phyloP scores from a whole-genome alignment of 1,140 invertebrate genomes.

The Meloidogyne exigua region DNA sequence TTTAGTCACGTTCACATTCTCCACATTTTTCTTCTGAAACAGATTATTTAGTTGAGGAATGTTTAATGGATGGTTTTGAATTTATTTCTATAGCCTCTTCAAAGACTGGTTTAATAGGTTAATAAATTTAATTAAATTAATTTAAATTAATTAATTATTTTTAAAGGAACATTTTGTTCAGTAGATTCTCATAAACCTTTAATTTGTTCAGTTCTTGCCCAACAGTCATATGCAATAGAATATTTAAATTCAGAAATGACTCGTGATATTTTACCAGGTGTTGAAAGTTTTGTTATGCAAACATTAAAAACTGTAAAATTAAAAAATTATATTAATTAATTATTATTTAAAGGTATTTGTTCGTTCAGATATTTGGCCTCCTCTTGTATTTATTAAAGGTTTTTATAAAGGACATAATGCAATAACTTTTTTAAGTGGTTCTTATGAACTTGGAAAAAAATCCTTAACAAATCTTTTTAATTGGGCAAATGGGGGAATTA shows the following conservation, averaged over 20 bases:
- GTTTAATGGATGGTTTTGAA: slow-evolving; percentile 45
- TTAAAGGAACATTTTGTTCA: slow-evolving; percentile 45
- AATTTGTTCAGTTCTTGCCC: slow-evolving; percentile 37
- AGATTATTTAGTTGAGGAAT: slow-evolving; percentile 49
- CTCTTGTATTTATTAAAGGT: slow-evolving; percentile 44
- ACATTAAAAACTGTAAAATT: slow-evolving; percentile 32
- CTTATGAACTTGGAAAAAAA: slow-evolving; percentile 38
- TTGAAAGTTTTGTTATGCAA: slow-evolving; percentile 49
- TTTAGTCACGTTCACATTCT: slow-evolving; percentile 30
- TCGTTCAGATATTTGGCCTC: not conserved
- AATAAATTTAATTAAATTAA: no score
- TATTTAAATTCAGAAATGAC: slow-evolving; percentile 49
- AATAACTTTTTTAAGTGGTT: slow-evolving; percentile 48
- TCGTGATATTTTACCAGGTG: slow-evolving; percentile 39
- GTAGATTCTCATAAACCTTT: slow-evolving; percentile 39
- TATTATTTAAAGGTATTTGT: not conserved
- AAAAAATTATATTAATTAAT: not conserved
- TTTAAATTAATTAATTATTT: not conserved
- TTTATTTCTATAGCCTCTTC: slow-evolving; percentile 45
- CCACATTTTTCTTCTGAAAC: slow-evolving; percentile 33
- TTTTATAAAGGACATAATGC: slow-evolving; percentile 48
- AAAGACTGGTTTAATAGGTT: slow-evolving; percentile 45
- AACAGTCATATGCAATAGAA: slow-evolving; percentile 42
- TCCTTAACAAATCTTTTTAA: slow-evolving; percentile 38
- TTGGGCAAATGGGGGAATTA: slow-evolving; percentile 39